Evolutionary conservation across 2,113 vertebrate genomes (phyloP).

Genomic region (Mugil cephalus): DNA sequence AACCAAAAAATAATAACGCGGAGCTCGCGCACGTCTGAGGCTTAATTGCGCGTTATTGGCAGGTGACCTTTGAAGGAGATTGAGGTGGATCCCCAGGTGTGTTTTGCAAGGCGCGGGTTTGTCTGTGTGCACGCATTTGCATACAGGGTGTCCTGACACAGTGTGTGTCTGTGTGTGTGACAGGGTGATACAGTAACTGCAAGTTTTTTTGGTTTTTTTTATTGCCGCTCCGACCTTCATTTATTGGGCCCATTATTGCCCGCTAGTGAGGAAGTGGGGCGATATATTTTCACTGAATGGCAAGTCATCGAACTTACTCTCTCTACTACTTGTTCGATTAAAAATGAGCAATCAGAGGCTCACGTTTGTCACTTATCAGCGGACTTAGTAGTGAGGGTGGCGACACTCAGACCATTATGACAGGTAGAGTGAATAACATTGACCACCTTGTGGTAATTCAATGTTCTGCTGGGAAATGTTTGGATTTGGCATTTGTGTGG

Average conservation of each 20-base stretch:
- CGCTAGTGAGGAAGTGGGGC: background rate
- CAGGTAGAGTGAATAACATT: too few species aligned
- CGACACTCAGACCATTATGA: background rate
- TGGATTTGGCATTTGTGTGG: too few species aligned
- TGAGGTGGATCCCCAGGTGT: constrained; percentile 34
- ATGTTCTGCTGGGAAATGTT: too few species aligned
- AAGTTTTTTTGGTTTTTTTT: constrained; percentile 25
- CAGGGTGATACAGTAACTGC: background rate
- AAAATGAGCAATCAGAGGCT: constrained; percentile 10
- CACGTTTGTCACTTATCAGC: constrained; percentile 25
- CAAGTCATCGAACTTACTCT: constrained; percentile 35
- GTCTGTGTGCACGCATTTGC: background rate
- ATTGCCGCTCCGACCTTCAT: constrained; percentile 28
- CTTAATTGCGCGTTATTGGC: constrained; percentile 60
- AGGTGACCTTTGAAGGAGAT: constrained; percentile 74
- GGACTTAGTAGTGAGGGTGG: constrained; percentile 8
- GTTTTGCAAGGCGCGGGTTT: constrained; percentile 3
- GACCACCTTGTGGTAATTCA: too few species aligned
- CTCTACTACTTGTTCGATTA: constrained; percentile 11
- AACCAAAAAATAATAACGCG: constrained; percentile 62
- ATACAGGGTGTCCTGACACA: background rate
- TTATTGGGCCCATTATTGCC: constrained; percentile 37
- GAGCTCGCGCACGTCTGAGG: constrained; percentile 45
- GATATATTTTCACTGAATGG: constrained; percentile 40
- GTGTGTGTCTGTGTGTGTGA: background rate